A percentile compares a stretch with the other conserved stretches of the same genome.
Evolutionary conservation across 2,797 vertebrate species (phyloP).

Genomic region (Spatula versicolor): DNA sequence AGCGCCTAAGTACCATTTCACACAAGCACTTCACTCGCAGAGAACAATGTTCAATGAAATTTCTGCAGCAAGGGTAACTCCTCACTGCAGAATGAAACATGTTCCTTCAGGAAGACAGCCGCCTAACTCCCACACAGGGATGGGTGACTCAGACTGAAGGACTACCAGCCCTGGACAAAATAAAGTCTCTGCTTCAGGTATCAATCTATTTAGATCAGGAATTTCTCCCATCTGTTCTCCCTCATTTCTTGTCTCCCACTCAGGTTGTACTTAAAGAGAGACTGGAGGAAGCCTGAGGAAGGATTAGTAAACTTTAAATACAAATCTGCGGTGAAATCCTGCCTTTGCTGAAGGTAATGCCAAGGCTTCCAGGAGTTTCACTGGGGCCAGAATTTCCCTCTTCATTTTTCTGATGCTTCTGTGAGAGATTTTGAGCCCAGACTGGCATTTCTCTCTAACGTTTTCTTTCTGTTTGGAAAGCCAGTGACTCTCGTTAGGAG

Average conservation of each 20-base stretch:
- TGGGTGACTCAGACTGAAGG: conserved; percentile 49
- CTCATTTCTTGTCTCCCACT: neutral
- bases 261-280: neutral
- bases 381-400: neutral
- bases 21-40: neutral
- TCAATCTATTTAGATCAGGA: neutral
- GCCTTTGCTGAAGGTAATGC: neutral
- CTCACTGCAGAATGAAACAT: conserved; percentile 39
- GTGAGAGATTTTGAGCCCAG: neutral
- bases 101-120: conserved; percentile 44
- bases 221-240: conserved; percentile 37
- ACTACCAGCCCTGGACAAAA: conserved; percentile 7
- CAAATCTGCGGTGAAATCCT: neutral
- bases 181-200: neutral
- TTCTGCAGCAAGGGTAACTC: conserved; percentile 15
- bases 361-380: neutral
- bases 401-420: neutral
- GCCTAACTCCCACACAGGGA: conserved; percentile 44
- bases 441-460: neutral
- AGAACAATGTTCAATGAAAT: neutral
- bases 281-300: neutral
- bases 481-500: neutral
- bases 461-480: conserved; percentile 6
- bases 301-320: neutral
- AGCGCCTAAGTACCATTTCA: conserved; percentile 4